A percentile compares a stretch with the other conserved stretches of the same genome.
Conservation (phyloP, 2,797 vertebrate genomes). For the Iguana delicatissima region DNA sequence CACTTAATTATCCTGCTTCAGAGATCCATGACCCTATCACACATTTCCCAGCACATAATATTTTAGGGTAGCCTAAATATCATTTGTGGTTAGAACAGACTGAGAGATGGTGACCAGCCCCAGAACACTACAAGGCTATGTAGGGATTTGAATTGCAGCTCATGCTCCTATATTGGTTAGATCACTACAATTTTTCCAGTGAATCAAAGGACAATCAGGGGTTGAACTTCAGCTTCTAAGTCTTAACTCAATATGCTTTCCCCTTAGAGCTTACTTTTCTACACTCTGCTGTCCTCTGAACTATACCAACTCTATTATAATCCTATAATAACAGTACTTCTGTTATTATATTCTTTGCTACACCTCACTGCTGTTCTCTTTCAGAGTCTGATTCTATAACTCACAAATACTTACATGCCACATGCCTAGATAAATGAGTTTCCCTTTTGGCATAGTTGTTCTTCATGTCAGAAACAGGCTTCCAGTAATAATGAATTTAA, state of each 20-base stretch:
- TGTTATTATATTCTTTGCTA: not conserved
- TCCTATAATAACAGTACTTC: not conserved
- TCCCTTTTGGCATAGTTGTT: slow-evolving; percentile 31
- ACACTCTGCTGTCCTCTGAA: not conserved
- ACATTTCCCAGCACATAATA: not conserved
- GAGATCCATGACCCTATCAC: not conserved
- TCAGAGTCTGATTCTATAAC: slow-evolving; percentile 46
- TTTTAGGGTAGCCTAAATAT: not conserved
- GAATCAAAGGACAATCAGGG: not conserved
- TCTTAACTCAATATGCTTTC: not conserved
- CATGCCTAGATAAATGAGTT: slow-evolving; percentile 36
- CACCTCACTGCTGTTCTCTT: slow-evolving; percentile 26
- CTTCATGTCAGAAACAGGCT: slow-evolving; percentile 18
- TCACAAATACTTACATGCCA: slow-evolving; percentile 43
- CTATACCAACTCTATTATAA: not conserved
- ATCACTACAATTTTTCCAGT: not conserved
- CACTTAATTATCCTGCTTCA: too few relatives aligned
- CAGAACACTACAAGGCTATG: not conserved
- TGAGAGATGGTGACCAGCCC: not conserved
- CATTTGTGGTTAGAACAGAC: too few relatives aligned
- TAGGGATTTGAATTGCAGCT: not conserved
- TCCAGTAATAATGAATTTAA: slow-evolving; percentile 39
- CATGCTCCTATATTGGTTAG: too few relatives aligned
- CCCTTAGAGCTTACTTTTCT: too few relatives aligned
- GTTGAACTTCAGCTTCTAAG: not conserved